These are phyloP conservation scores for Ammodramus savannarum DNA, from an alignment of 2,113 vertebrate genomes.

Conservation along the genomic window DNA sequence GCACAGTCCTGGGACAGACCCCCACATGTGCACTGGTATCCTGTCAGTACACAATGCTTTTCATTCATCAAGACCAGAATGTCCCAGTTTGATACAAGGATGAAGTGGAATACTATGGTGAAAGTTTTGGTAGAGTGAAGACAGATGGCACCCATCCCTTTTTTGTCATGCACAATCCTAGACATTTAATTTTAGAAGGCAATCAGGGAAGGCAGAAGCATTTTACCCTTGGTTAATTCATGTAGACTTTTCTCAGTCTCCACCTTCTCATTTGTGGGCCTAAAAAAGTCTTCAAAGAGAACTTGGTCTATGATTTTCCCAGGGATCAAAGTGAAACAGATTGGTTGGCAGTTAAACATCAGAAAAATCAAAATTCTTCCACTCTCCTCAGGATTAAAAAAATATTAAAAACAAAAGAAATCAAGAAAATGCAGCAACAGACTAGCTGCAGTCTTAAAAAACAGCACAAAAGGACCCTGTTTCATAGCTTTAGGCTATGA, in stretches of 20 bases:
- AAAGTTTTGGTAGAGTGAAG: background rate
- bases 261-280: background rate
- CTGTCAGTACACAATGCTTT: background rate
- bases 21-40: background rate
- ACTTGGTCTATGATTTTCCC: background rate
- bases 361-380: background rate
- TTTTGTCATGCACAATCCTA: background rate
- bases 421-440: background rate
- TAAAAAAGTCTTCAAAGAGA: background rate
- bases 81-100: background rate
- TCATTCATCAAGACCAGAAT: background rate
- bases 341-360: background rate
- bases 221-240: background rate
- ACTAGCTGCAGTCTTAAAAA: background rate
- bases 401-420: background rate
- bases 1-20: background rate
- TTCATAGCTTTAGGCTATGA: background rate
- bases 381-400: background rate
- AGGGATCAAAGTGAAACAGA: background rate
- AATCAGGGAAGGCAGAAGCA: background rate
- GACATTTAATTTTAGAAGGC: background rate
- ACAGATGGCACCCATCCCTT: background rate
- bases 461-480: background rate
- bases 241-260: background rate
- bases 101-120: background rate